phyloP scores from a whole-genome alignment of 2,888 invertebrate species.

The Limnephilus marmoratus region DNA sequence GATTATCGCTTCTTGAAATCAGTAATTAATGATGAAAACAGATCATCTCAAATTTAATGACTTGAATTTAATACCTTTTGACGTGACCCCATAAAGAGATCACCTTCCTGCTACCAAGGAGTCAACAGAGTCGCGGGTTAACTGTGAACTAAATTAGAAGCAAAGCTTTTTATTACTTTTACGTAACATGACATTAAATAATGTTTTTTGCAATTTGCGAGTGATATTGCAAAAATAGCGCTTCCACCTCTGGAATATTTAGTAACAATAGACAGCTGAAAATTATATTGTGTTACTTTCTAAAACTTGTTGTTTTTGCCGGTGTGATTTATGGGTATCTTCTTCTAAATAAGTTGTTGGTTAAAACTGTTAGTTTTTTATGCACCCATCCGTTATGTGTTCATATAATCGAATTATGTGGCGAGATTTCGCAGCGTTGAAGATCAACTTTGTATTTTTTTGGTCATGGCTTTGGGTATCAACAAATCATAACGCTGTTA shows the following conservation, averaged over 20 bases:
- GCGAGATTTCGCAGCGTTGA: neutral
- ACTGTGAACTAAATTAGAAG: neutral
- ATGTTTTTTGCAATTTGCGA: slow-evolving; percentile 19
- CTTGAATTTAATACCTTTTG: neutral
- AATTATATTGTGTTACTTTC: slow-evolving; percentile 7
- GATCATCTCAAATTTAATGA: neutral
- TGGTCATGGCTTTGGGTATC: neutral
- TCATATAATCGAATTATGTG: neutral
- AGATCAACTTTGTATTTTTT: neutral
- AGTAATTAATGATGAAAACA: slow-evolving; percentile 17
- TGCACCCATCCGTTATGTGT: neutral
- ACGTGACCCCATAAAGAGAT: slow-evolving; percentile 8
- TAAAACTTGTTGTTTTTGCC: slow-evolving; percentile 10
- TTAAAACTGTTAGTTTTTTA: slow-evolving; percentile 4
- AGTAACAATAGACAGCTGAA: slow-evolving; percentile 19
- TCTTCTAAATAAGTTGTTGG: slow-evolving; percentile 4
- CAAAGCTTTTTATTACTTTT: slow-evolving; percentile 1
- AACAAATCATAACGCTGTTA: neutral
- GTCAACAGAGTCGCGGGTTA: slow-evolving; percentile 14
- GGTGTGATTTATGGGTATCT: slow-evolving; percentile 19
- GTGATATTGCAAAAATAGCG: slow-evolving; percentile 34
- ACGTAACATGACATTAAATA: slow-evolving; percentile 23
- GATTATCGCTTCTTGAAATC: neutral
- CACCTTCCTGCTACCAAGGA: neutral
- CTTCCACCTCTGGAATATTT: neutral